phyloP scores from a whole-genome alignment of 1,140 invertebrate species.

The Danaus melanippus region DNA sequence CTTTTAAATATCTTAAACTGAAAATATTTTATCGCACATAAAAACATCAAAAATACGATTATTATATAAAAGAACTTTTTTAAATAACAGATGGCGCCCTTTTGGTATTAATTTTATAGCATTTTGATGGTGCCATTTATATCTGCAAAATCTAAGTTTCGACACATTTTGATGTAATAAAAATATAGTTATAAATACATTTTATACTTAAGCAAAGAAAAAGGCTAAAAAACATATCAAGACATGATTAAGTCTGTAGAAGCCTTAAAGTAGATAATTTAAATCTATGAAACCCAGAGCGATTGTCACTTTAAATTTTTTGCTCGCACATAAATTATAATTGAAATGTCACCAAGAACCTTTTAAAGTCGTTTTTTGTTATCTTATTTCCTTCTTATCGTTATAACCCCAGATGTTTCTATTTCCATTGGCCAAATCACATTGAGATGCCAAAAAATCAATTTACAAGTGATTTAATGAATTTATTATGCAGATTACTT shows the following conservation, averaged over 20 bases:
- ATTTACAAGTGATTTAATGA: slow-evolving; percentile 59
- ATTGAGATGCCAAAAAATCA: slow-evolving; percentile 52
- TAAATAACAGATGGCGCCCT: too few species aligned
- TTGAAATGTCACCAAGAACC: slow-evolving; percentile 44
- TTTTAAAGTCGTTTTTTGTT: slow-evolving; percentile 39
- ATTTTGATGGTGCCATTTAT: slow-evolving; percentile 16
- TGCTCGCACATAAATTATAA: slow-evolving; percentile 37
- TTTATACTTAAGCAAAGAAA: neutral
- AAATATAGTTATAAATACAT: slow-evolving; percentile 7
- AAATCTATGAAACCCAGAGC: slow-evolving; percentile 13
- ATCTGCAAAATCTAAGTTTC: slow-evolving; percentile 12
- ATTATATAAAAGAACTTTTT: too few species aligned
- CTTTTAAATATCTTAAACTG: too few species aligned
- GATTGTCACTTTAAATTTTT: slow-evolving; percentile 17
- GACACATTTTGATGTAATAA: slow-evolving; percentile 13
- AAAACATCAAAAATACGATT: too few species aligned
- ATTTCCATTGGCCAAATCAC: slow-evolving; percentile 34
- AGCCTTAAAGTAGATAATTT: slow-evolving; percentile 9
- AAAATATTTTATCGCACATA: too few species aligned
- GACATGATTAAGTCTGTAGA: too few species aligned
- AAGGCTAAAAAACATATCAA: slow-evolving; percentile 3
- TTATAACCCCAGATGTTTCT: slow-evolving; percentile 35
- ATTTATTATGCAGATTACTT: slow-evolving; percentile 60
- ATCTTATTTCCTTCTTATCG: slow-evolving; percentile 54
- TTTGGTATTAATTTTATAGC: slow-evolving; percentile 10